phyloP scores from a whole-genome alignment of 2,888 invertebrate genomes.

The Augiades crinisus region DNA sequence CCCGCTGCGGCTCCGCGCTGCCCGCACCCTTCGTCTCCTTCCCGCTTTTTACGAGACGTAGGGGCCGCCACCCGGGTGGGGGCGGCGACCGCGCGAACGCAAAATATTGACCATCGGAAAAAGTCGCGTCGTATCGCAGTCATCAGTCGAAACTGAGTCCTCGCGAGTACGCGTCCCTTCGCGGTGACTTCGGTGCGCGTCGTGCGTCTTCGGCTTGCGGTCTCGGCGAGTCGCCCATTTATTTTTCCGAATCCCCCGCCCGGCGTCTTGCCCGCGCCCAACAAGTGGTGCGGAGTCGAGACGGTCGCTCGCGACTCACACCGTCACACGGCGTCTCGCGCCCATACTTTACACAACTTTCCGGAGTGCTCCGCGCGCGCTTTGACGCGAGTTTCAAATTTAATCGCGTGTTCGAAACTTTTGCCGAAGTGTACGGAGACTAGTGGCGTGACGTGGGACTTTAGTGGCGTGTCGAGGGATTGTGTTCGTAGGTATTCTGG shows the following conservation, averaged over 20 bases:
- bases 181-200: conserved; percentile 70
- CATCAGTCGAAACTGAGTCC: conserved; percentile 81
- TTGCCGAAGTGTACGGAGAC: conserved; percentile 58
- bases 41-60: conserved; percentile 82
- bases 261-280: conserved; percentile 75
- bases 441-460: conserved; percentile 65
- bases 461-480: conserved; percentile 65
- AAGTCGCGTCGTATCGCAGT: conserved; percentile 82
- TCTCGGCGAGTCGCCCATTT: conserved; percentile 63
- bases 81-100: conserved; percentile 80
- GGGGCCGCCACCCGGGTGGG: conserved; percentile 75
- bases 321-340: conserved; percentile 58
- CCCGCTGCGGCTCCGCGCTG: conserved; percentile 63
- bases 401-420: conserved; percentile 50
- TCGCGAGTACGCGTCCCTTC: conserved; percentile 71
- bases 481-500: conserved; percentile 62
- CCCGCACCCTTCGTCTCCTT: conserved; percentile 80
- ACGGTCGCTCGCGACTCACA: conserved; percentile 48
- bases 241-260: conserved; percentile 74
- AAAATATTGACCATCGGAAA: conserved; percentile 83
- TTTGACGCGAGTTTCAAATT: conserved; percentile 61
- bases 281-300: conserved; percentile 60
- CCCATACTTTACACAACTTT: conserved; percentile 73
- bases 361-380: conserved; percentile 63
- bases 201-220: conserved; percentile 79